These are phyloP conservation scores for Lycophotia porphyrea DNA, from an alignment of 2,888 invertebrate genomes.

Conservation along the genomic window DNA sequence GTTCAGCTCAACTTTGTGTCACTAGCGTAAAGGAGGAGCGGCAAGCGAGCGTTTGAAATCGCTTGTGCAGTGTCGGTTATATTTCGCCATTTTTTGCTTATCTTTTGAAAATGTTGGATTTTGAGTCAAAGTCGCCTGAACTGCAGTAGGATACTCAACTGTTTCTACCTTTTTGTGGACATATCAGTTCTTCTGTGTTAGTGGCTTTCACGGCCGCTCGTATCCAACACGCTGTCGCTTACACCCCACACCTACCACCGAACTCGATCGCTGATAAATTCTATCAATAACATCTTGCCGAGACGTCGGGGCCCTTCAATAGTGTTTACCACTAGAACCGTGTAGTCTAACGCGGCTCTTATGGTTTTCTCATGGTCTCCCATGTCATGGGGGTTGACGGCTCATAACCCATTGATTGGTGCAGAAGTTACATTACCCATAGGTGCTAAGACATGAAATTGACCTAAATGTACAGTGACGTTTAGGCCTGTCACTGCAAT, in stretches of 20 bases:
- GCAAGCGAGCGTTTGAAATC: slow-evolving; percentile 26
- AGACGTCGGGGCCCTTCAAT: slow-evolving; percentile 85
- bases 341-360: slow-evolving; percentile 80
- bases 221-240: slow-evolving; percentile 61
- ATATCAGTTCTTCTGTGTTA: not conserved
- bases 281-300: slow-evolving; percentile 87
- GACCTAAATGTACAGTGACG: not conserved
- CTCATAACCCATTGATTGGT: slow-evolving; percentile 55
- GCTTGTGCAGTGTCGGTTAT: not conserved
- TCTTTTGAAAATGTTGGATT: not conserved
- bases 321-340: slow-evolving; percentile 84
- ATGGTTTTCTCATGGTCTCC: slow-evolving; percentile 68
- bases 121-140: not conserved
- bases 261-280: slow-evolving; percentile 88
- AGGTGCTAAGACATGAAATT: slow-evolving; percentile 15
- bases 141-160: not conserved
- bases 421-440: slow-evolving; percentile 38
- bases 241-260: slow-evolving; percentile 51
- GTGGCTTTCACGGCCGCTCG: not conserved
- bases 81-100: not conserved
- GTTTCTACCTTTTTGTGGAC: not conserved
- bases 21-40: slow-evolving; percentile 43
- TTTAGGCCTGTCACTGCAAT: not conserved
- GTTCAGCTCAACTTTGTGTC: slow-evolving; percentile 73
- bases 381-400: slow-evolving; percentile 50